Base-by-base conservation (phyloP, 2,113 vertebrate species). In the Erythrolamprus reginae region DNA sequence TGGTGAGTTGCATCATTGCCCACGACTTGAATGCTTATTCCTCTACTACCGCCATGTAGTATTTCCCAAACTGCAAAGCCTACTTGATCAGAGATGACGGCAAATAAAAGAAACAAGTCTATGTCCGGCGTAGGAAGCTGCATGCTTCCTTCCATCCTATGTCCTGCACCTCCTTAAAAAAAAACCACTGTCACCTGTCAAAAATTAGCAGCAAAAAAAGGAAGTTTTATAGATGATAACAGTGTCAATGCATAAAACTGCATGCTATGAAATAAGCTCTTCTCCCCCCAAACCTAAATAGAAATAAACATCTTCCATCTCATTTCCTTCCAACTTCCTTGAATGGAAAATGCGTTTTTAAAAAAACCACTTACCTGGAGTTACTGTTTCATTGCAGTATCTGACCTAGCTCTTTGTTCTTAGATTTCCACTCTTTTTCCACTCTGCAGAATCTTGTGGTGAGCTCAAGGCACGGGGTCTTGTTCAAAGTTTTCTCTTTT, bases 371-470 rank as follows among this genome's bases (percentile, higher is more conserved):
- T 92, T 92, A 50, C 95, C 93, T 91, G 8, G 13, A 87, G 82
- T 95, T 91, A 96, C 1, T 1, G 89, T 70, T 93, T 93, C 95
- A 96, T 96, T 5, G 42, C 93, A 50, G 91, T 15, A 77, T 51
- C 28, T 87, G 89, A 94, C 0, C 0, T 38, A 89, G 89, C 5
- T 0, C 88, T 88, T 48, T 17, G 86, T 95, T 93, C 92, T 92
- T 89, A 65, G 87, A 88, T n/a, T 61, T 51, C 45, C 58, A 61
- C 52, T 92, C 33, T 83, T 58, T 1, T 94, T 94, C 90, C 86
- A 88, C 65, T 83, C 83, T 77, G 83, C 23, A 77, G 92, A 42
- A 38, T 91, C 95, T 95, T 93, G 92, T 94, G 82, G 92, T 90
- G 92, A 90, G 17, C 17, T 94, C 84, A 87, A 88, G 89, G 38